phyloP scores from a whole-genome alignment of 1,140 invertebrate species.

The Diorhabda carinulata region DNA sequence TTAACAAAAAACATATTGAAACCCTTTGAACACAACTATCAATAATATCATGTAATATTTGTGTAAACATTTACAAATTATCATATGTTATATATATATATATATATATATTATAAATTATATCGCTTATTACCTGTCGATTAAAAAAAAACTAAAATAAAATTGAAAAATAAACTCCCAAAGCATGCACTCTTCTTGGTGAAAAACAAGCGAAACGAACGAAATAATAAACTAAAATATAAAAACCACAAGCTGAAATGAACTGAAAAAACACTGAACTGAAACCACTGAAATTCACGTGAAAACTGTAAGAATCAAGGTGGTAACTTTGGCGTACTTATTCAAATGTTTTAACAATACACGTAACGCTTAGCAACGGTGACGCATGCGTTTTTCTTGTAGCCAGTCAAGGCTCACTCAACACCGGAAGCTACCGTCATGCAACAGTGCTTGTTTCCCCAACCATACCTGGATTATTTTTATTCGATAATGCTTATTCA shows the following conservation, averaged over 20 bases:
- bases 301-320: slow-evolving; percentile 44
- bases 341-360: slow-evolving; percentile 45
- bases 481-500: slow-evolving; percentile 22
- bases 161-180: not conserved
- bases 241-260: slow-evolving; percentile 9
- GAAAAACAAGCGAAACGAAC: slow-evolving; percentile 9
- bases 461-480: slow-evolving; percentile 30
- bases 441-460: slow-evolving; percentile 44
- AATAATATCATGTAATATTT: no score
- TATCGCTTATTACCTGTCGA: not conserved
- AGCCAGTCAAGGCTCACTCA: slow-evolving; percentile 36
- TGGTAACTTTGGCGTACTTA: slow-evolving; percentile 43
- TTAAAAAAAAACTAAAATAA: slow-evolving; percentile 13
- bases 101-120: not conserved
- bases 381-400: slow-evolving; percentile 37
- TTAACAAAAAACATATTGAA: no score
- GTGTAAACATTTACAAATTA: no score
- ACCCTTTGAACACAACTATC: no score
- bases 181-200: not conserved
- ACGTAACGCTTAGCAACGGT: slow-evolving; percentile 42
- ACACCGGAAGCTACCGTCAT: slow-evolving; percentile 46
- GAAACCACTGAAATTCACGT: slow-evolving; percentile 44
- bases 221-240: slow-evolving; percentile 12
- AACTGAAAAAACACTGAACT: slow-evolving; percentile 34
- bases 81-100: not conserved